Conservation (phyloP, 2,797 vertebrate species). For the Chelon auratus region DNA sequence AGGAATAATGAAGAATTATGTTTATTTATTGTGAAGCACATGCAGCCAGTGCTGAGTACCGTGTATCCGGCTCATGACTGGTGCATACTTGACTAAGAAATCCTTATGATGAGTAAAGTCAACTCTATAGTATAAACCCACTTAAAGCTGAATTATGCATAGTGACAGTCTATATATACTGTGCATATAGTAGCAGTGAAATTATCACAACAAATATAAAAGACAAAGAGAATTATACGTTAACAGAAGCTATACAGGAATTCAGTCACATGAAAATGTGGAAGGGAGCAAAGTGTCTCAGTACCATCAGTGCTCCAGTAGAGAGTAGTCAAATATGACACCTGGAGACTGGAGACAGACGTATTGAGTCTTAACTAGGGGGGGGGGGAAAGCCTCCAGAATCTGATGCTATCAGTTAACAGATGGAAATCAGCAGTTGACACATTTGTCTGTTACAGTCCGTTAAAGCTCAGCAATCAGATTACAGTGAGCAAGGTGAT, state of each 20-base stretch:
- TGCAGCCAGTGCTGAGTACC: too few species aligned
- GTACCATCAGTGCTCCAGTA: background rate
- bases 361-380: conserved; percentile 23
- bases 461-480: conserved; percentile 48
- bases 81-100: too few species aligned
- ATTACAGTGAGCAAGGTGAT: conserved; percentile 54
- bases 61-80: too few species aligned
- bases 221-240: background rate
- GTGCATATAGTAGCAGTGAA: background rate
- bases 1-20: too few species aligned
- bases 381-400: too few species aligned
- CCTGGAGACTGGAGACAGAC: conserved; percentile 33
- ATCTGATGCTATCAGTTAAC: conserved; percentile 44
- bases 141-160: too few species aligned
- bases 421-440: conserved; percentile 55
- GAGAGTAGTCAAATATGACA: conserved; percentile 22
- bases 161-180: too few species aligned
- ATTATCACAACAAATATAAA: too few species aligned
- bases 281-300: conserved; percentile 1
- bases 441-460: conserved; percentile 52
- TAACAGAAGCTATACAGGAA: background rate
- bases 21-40: too few species aligned
- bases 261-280: background rate
- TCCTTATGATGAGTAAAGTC: too few species aligned
- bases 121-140: too few species aligned